phyloP scores from a whole-genome alignment of 2,113 vertebrate species.

The Serilophus lunatus region DNA sequence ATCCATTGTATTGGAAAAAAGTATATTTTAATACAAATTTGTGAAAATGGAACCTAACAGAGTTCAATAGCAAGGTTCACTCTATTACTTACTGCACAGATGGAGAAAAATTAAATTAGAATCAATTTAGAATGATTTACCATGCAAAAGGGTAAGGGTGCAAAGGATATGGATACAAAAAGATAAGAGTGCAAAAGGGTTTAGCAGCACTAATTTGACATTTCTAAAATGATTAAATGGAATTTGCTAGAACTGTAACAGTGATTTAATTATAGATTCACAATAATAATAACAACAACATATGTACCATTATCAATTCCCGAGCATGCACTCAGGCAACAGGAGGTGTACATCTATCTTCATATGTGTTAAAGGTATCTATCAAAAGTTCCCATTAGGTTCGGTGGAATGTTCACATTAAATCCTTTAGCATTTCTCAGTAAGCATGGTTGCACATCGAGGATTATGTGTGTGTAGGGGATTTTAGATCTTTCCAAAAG shows the following conservation, averaged over 20 bases:
- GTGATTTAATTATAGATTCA: background rate
- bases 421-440: background rate
- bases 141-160: background rate
- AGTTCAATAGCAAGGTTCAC: background rate
- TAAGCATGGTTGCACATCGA: rapidly evolving
- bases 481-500: background rate
- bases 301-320: background rate
- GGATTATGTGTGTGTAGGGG: background rate
- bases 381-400: background rate
- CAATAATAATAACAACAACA: background rate
- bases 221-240: background rate
- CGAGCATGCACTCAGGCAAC: background rate
- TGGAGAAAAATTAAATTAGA: background rate
- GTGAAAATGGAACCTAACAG: background rate
- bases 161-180: background rate
- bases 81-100: background rate
- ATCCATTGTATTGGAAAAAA: background rate
- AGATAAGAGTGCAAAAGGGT: background rate
- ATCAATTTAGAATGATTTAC: too few species aligned
- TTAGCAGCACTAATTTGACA: background rate
- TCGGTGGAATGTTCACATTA: background rate
- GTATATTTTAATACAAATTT: background rate
- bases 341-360: background rate
- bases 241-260: background rate
- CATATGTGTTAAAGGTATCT: too few species aligned